phyloP scores from a whole-genome alignment of 2,888 invertebrate genomes.

The Diaphora mendica region DNA sequence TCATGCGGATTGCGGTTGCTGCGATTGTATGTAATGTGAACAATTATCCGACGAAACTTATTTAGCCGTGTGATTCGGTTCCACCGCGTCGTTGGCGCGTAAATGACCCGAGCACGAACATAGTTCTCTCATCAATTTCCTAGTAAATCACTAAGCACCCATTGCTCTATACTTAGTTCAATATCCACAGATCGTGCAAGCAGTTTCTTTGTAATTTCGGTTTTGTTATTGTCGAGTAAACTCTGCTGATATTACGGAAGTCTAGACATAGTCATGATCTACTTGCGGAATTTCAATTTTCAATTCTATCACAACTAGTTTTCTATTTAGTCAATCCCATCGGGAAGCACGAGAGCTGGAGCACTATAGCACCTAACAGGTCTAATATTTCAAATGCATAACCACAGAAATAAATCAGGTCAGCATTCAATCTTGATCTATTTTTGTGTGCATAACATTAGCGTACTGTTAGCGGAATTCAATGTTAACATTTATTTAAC shows the following conservation, averaged over 20 bases:
- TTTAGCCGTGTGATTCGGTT: constrained; percentile 53
- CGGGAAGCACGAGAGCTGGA: background rate
- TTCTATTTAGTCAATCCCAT: background rate
- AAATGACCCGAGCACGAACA: constrained; percentile 58
- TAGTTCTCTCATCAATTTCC: constrained; percentile 62
- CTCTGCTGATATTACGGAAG: constrained; percentile 29
- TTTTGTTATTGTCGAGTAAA: constrained; percentile 43
- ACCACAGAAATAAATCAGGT: no score
- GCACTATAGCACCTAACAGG: background rate
- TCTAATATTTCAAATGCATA: no score
- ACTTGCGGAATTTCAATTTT: constrained; percentile 21
- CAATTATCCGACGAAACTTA: constrained; percentile 63
- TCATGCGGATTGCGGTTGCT: constrained; percentile 69
- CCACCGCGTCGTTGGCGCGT: constrained; percentile 51
- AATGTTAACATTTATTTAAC: background rate
- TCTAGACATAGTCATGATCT: constrained; percentile 37
- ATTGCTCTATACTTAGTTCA: constrained; percentile 44
- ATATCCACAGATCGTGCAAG: constrained; percentile 59
- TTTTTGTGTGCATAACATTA: background rate
- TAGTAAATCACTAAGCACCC: constrained; percentile 57
- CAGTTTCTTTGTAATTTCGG: constrained; percentile 55
- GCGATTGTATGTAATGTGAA: constrained; percentile 67
- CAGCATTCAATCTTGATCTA: no score
- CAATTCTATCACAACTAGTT: background rate
- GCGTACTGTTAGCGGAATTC: background rate